phyloP scores from a whole-genome alignment of 2,797 vertebrate genomes.

The Trematomus bernacchii region DNA sequence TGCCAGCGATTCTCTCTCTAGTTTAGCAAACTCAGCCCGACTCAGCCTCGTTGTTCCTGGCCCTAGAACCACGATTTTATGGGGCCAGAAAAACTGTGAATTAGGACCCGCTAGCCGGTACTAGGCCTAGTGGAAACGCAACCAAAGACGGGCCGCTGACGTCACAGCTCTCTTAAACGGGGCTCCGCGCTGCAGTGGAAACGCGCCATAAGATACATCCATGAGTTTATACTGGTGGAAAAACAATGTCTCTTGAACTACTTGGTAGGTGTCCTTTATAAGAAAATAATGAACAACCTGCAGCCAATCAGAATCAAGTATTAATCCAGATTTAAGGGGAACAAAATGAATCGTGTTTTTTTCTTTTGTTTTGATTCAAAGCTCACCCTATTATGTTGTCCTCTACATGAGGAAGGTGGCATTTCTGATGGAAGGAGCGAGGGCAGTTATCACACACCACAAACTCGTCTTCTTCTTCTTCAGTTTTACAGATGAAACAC shows the following conservation, averaged over 20 bases:
- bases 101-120: no score
- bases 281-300: background rate
- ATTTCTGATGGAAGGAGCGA: slow-evolving; percentile 78
- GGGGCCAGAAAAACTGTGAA: no score
- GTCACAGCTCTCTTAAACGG: no score
- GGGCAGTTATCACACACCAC: slow-evolving; percentile 80
- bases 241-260: no score
- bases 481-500: slow-evolving; percentile 73
- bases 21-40: no score
- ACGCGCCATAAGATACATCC: background rate
- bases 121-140: no score
- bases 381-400: slow-evolving; percentile 54
- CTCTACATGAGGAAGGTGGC: slow-evolving; percentile 76
- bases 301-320: background rate
- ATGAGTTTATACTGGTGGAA: background rate
- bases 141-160: no score
- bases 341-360: no score
- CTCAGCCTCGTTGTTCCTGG: no score
- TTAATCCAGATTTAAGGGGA: background rate
- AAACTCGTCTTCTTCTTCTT: slow-evolving; percentile 22
- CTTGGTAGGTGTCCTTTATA: background rate
- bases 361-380: background rate
- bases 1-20: no score
- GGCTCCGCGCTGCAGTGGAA: no score
- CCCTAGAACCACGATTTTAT: no score